phyloP scores from a whole-genome alignment of 2,888 invertebrate genomes.

The Archips xylosteana region DNA sequence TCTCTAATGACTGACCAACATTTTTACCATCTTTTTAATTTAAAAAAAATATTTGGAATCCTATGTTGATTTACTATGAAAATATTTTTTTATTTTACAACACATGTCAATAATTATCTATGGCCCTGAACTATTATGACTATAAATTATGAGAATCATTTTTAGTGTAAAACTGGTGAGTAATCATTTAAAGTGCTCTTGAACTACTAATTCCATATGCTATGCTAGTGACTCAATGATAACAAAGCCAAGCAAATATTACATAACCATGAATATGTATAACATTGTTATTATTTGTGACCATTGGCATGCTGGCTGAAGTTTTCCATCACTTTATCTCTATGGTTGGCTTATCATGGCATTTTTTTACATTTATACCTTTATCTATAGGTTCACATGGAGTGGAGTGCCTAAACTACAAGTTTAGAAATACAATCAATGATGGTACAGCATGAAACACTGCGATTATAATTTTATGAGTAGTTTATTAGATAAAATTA shows the following conservation, averaged over 20 bases:
- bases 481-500: background rate
- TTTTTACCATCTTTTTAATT: too few relatives aligned
- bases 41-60: too few relatives aligned
- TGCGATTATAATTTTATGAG: background rate
- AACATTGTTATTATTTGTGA: slow-evolving; percentile 34
- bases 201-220: slow-evolving; percentile 19
- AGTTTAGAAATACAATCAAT: background rate
- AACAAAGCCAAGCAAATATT: slow-evolving; percentile 32
- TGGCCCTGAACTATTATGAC: background rate
- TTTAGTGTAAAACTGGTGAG: background rate
- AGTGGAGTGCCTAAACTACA: background rate
- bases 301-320: slow-evolving; percentile 19
- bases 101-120: background rate
- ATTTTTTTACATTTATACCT: slow-evolving; percentile 4
- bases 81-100: too few relatives aligned
- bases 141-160: background rate
- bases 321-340: slow-evolving; percentile 41
- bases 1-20: too few relatives aligned
- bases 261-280: slow-evolving; percentile 28
- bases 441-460: background rate
- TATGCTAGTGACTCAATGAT: slow-evolving; percentile 26
- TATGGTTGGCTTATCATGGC: slow-evolving; percentile 32
- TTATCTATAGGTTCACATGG: background rate
- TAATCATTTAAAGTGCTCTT: slow-evolving; percentile 4
- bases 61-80: too few relatives aligned